Percentiles rank a stretch among this genome's conserved stretches.
phyloP scores from a whole-genome alignment of 2,797 vertebrate genomes.

The Aselliscus stoliczkanus region DNA sequence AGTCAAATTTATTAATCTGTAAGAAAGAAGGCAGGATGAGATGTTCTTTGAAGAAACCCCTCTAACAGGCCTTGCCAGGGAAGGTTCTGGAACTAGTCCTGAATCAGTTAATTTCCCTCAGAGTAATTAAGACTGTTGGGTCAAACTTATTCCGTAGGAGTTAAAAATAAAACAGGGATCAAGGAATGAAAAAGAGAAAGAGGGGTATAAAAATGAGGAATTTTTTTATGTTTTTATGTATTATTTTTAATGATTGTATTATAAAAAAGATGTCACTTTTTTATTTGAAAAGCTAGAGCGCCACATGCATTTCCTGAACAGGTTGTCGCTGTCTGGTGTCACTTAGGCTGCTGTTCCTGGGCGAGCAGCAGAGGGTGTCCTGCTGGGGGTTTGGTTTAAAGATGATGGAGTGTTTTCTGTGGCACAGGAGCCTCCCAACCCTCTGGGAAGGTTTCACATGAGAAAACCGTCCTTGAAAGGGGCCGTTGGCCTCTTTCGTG shows the following conservation, averaged over 20 bases:
- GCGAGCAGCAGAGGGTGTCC: too few species aligned
- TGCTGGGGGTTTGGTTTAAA: accelerated
- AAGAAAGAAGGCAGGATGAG: background rate
- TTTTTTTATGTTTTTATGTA: background rate
- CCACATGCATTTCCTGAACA: accelerated
- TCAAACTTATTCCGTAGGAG: background rate
- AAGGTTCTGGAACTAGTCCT: too few species aligned
- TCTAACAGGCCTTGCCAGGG: too few species aligned
- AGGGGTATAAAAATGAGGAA: too few species aligned
- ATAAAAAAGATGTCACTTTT: background rate
- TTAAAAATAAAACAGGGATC: background rate
- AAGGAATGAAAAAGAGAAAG: background rate
- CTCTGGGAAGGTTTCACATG: accelerated
- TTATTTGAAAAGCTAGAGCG: background rate
- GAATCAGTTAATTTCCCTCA: background rate
- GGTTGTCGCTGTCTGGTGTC: accelerated
- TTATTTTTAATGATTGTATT: background rate
- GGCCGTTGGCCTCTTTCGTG: accelerated
- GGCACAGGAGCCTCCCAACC: accelerated
- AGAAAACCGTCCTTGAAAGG: background rate
- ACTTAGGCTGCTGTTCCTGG: too few species aligned
- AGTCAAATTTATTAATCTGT: background rate
- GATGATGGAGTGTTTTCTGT: background rate
- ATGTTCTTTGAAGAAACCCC: background rate
- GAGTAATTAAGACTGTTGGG: accelerated